Percentiles rank a stretch among this genome's conserved stretches.
phyloP scores from a whole-genome alignment of 1,140 invertebrate species.

The Ridgeia piscesae region DNA sequence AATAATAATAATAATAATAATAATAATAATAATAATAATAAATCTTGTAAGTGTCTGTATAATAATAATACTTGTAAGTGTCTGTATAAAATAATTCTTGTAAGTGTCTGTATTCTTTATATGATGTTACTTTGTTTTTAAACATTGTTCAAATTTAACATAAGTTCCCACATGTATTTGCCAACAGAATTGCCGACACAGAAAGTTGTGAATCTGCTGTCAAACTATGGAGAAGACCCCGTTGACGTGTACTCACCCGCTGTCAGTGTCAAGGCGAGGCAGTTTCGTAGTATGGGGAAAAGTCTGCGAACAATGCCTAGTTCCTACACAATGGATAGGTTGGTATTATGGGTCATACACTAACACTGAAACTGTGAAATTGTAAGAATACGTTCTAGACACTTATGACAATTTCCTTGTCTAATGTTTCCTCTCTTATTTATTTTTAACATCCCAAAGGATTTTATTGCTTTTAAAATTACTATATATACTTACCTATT shows the following conservation, averaged over 20 bases:
- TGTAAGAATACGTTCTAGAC: no score
- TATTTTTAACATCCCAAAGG: no score
- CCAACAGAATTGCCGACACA: conserved; percentile 45
- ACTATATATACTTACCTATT: no score
- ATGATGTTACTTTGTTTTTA: neutral
- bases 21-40: no score
- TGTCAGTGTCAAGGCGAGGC: neutral
- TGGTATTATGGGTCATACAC: neutral
- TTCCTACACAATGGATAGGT: neutral
- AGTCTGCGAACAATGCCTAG: neutral
- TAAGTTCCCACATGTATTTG: conserved; percentile 21
- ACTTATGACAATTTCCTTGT: no score
- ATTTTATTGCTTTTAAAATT: no score
- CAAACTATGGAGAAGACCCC: conserved; percentile 45
- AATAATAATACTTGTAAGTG: no score
- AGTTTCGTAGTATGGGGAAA: neutral
- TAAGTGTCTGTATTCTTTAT: neutral
- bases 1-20: no score
- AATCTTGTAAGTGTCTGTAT: no score
- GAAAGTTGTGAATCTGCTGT: conserved; percentile 48
- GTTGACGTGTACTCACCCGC: conserved; percentile 31
- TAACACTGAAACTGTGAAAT: neutral
- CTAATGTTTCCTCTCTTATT: no score
- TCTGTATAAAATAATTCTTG: no score
- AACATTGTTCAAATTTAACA: neutral